Percentiles rank a stretch among this genome's conserved stretches.
Conservation (phyloP, 2,797 vertebrate species). For the Chloroceryle inda region DNA sequence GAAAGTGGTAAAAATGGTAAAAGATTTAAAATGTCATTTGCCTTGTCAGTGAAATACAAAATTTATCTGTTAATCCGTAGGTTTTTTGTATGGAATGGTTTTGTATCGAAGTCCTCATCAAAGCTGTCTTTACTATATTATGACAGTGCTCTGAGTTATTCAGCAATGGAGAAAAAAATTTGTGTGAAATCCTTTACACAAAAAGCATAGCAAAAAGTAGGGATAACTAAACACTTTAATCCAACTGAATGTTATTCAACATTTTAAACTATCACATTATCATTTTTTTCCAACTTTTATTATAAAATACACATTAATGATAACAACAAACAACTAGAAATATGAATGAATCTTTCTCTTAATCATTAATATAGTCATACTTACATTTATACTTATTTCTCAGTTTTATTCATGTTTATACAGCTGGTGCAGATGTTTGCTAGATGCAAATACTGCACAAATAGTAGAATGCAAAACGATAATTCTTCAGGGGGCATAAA, state of each 20-base stretch:
- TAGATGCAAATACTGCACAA: not conserved
- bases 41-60: not conserved
- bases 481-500: not conserved
- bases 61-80: not conserved
- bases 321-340: not conserved
- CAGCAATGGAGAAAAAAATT: not conserved
- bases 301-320: not conserved
- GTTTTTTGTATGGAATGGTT: not conserved
- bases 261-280: not conserved
- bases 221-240: not conserved
- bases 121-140: not conserved
- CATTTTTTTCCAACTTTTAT: fast-evolving
- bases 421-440: not conserved
- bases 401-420: not conserved
- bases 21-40: not conserved
- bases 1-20: not conserved
- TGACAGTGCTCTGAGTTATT: not conserved
- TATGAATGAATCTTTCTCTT: not conserved
- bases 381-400: not conserved
- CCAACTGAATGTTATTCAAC: not conserved
- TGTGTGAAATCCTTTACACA: not conserved
- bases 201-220: not conserved
- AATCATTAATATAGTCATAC: not conserved
- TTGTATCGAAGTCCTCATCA: not conserved
- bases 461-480: not conserved